Evolutionary conservation across 2,888 invertebrate species (phyloP).

Genomic region (Epicampocera succincta): DNA sequence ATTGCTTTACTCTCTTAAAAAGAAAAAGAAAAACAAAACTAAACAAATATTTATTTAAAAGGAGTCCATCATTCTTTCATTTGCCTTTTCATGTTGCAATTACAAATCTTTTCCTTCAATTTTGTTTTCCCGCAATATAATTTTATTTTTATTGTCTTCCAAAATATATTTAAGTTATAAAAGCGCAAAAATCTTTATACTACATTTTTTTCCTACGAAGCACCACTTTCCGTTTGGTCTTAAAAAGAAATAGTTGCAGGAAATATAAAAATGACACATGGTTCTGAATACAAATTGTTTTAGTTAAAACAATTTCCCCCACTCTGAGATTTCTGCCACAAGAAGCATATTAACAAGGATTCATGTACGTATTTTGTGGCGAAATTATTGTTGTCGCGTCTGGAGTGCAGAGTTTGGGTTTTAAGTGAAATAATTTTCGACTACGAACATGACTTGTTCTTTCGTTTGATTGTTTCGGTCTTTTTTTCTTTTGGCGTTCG

Average conservation of each 20-base stretch:
- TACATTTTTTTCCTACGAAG: slow-evolving; percentile 29
- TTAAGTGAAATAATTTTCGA: slow-evolving; percentile 66
- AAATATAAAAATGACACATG: slow-evolving; percentile 72
- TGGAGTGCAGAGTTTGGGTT: slow-evolving; percentile 39
- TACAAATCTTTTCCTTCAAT: slow-evolving; percentile 30
- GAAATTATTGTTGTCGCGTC: slow-evolving; percentile 50
- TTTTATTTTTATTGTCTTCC: slow-evolving; percentile 52
- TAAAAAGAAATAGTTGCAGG: slow-evolving; percentile 66
- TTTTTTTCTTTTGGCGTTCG: slow-evolving; percentile 29
- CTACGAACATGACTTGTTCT: slow-evolving; percentile 60
- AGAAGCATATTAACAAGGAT: slow-evolving; percentile 4
- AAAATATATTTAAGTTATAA: slow-evolving; percentile 47
- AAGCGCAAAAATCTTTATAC: slow-evolving; percentile 53
- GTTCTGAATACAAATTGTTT: slow-evolving; percentile 70
- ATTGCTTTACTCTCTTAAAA: slow-evolving; percentile 26
- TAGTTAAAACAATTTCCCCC: slow-evolving; percentile 25
- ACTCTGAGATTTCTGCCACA: not conserved
- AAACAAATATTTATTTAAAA: slow-evolving; percentile 33
- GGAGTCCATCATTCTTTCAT: slow-evolving; percentile 37
- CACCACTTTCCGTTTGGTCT: slow-evolving; percentile 52
- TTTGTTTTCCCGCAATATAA: slow-evolving; percentile 47
- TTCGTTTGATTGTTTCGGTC: not conserved
- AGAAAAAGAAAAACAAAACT: not conserved
- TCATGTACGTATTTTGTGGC: slow-evolving; percentile 47
- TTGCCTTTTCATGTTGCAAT: slow-evolving; percentile 42